phyloP scores from a whole-genome alignment of 2,888 invertebrate species.

The Penaeus monodon region DNA sequence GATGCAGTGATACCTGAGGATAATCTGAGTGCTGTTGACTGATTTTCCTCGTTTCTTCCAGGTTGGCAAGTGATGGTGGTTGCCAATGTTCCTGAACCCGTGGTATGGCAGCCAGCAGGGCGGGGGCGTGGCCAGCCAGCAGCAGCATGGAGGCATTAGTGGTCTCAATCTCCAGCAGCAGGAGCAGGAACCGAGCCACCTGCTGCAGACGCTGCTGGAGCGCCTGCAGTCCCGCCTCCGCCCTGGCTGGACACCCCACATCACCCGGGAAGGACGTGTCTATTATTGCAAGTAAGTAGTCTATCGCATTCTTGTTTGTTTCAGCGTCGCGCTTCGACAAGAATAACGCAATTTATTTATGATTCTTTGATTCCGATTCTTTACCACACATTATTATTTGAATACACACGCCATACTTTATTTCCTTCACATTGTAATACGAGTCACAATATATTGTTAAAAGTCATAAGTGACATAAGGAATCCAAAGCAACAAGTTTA shows the following conservation, averaged over 20 bases:
- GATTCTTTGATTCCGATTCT: background rate
- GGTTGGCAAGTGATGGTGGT: constrained; percentile 44
- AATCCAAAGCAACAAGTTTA: no score
- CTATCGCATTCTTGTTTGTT: background rate
- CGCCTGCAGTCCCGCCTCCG: constrained; percentile 71
- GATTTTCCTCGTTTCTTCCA: background rate
- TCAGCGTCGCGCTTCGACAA: background rate
- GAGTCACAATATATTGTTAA: no score
- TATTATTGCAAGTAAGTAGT: constrained; percentile 90
- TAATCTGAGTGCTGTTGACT: background rate
- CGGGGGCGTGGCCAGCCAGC: constrained; percentile 20
- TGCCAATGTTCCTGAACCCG: constrained; percentile 64
- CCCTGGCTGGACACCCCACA: constrained; percentile 85
- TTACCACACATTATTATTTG: no score
- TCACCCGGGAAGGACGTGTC: constrained; percentile 82
- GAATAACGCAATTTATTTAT: background rate
- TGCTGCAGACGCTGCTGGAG: constrained; percentile 34
- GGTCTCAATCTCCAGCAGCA: constrained; percentile 26
- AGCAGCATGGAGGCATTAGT: constrained; percentile 28
- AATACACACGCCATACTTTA: no score
- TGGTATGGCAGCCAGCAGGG: constrained; percentile 60
- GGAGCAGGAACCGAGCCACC: constrained; percentile 41
- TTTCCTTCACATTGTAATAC: no score
- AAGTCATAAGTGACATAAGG: no score
- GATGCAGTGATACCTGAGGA: no score